phyloP scores from a whole-genome alignment of 2,888 invertebrate species.

The Lapara coniferarum region DNA sequence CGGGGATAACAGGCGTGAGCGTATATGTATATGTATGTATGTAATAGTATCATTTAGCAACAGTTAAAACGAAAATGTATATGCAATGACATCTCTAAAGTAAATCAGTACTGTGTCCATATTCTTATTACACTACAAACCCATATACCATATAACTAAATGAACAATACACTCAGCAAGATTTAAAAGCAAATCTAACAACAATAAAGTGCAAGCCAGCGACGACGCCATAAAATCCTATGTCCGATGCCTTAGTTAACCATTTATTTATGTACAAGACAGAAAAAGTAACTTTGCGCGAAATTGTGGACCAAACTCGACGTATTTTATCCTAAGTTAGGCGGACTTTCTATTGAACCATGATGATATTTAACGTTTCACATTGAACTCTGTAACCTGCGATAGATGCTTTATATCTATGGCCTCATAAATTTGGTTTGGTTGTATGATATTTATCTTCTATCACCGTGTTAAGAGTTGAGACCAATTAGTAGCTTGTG shows the following conservation, averaged over 20 bases:
- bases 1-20: too few species aligned
- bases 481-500: background rate
- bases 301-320: slow-evolving; percentile 44
- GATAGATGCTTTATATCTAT: slow-evolving; percentile 6
- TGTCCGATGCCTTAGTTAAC: slow-evolving; percentile 63
- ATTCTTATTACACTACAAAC: background rate
- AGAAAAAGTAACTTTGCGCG: slow-evolving; percentile 51
- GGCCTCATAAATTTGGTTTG: slow-evolving; percentile 4
- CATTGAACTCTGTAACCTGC: slow-evolving; percentile 22
- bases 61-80: background rate
- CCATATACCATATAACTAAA: slow-evolving; percentile 24
- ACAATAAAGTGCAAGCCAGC: slow-evolving; percentile 56
- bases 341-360: slow-evolving; percentile 26
- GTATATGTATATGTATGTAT: too few species aligned
- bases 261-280: slow-evolving; percentile 54
- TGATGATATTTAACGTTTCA: slow-evolving; percentile 17
- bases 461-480: background rate
- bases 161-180: slow-evolving; percentile 42
- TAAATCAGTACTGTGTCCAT: background rate
- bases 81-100: too few species aligned
- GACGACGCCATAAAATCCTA: slow-evolving; percentile 56
- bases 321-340: slow-evolving; percentile 43
- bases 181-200: slow-evolving; percentile 51
- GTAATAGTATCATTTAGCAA: too few species aligned
- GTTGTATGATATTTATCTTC: slow-evolving; percentile 9